Base-by-base conservation (phyloP, 2,888 invertebrate genomes). In the Camponotus fellah region DNA sequence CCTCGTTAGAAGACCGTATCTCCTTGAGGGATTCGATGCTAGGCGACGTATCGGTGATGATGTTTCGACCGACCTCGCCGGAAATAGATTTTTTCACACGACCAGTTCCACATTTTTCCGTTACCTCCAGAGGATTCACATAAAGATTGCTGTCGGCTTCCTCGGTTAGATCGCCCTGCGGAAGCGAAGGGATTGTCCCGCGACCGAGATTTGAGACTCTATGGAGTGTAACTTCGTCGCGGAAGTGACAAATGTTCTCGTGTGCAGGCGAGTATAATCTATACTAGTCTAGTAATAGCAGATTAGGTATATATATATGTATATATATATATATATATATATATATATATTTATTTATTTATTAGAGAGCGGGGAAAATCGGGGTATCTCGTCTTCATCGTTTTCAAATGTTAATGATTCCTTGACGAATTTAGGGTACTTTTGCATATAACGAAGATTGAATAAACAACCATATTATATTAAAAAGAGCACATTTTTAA, bases 131-230 rank as follows among this genome's bases (percentile, higher is more conserved):
- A 84, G 98, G 98, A 95, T 98, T 98, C 94, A 98, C 97, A 95
- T 98, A 98, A 94, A 98, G 96, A 96, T 98, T 98, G 95, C 98
- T 98, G 95, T 97, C 97, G 95, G 97, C 97, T 94, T 96, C 96
- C 94, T 96, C 96, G 91, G 97, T 96, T 94, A 97, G 96, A 95
- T 97, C 97, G 94, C 96, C 97, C 90, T 92, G 79, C 8, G 72
- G 1, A 79, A 60, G 26, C 32, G 8, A 66, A 77, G 43, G n/a
- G 46, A n/a, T 58, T 10, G 34, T 72, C 26, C 21, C 6, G 17
- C 32, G 58, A 21, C 40, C 68, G 3, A 79, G 43, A n/a, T 66
- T 58, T 34, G 43, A 1, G 12, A 66, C 1, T 37, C 10, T 53
- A 53, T 49, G 10, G 49, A 46, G 17, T 10, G 34, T 14, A 71